Evolutionary conservation across 2,113 vertebrate species (phyloP).

Genomic region (Sisor rabdophorus): DNA sequence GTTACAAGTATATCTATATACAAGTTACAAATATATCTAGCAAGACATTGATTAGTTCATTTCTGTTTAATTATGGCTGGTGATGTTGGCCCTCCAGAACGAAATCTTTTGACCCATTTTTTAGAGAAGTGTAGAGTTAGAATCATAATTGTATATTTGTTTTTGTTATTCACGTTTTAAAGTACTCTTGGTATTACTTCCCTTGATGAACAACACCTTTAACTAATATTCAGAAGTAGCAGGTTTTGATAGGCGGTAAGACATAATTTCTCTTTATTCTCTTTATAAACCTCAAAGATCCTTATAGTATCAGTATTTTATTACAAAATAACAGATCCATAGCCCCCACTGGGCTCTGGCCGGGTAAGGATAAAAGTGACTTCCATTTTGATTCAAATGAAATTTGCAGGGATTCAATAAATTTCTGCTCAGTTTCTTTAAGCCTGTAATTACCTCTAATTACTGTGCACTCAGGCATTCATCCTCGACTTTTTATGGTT

Average conservation of each 20-base stretch:
- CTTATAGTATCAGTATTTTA: constrained; percentile 2
- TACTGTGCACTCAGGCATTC: not conserved
- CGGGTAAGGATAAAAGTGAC: constrained; percentile 1
- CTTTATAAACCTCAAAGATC: not conserved
- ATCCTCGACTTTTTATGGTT: not conserved
- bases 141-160: not conserved
- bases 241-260: not conserved
- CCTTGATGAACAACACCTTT: not conserved
- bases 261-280: not conserved
- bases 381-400: constrained; percentile 7
- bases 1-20: no score
- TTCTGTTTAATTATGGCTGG: no score
- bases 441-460: constrained; percentile 26
- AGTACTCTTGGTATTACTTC: not conserved
- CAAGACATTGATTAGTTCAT: no score
- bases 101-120: no score
- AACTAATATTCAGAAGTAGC: constrained; percentile 1
- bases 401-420: not conserved
- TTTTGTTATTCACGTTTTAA: not conserved
- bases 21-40: no score
- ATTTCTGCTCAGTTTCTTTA: constrained; percentile 7
- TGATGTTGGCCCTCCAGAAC: no score
- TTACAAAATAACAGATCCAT: constrained; percentile 21
- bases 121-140: not conserved
- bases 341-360: constrained; percentile 2